Evolutionary conservation across 2,888 invertebrate genomes (phyloP).

Genomic region (Aphodius granarius): DNA sequence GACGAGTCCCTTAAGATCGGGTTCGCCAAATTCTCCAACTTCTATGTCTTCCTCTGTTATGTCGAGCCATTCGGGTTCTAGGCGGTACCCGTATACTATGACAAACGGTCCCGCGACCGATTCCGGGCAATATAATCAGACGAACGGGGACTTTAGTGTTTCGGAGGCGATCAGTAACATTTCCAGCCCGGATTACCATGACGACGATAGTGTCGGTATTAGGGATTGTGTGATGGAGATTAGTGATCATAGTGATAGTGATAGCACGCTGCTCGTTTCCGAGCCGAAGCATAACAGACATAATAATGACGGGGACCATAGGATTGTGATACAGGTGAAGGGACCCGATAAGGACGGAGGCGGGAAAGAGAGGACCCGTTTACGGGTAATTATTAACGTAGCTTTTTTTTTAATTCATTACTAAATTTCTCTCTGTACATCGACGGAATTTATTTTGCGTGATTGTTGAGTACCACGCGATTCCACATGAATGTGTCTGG

Average conservation of each 20-base stretch:
- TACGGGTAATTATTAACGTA: slow-evolving; percentile 19
- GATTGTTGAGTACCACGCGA: too few species aligned
- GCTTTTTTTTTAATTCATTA: neutral
- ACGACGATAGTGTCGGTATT: slow-evolving; percentile 81
- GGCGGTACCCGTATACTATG: slow-evolving; percentile 58
- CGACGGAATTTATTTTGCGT: neutral
- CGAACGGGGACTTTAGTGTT: slow-evolving; percentile 74
- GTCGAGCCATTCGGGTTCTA: slow-evolving; percentile 75
- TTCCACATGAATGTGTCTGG: too few species aligned
- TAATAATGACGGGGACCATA: slow-evolving; percentile 67
- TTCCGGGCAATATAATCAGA: slow-evolving; percentile 34
- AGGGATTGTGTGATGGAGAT: slow-evolving; percentile 84
- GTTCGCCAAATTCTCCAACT: slow-evolving; percentile 77
- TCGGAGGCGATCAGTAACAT: slow-evolving; percentile 88
- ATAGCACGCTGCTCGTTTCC: slow-evolving; percentile 84
- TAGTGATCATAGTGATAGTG: slow-evolving; percentile 87
- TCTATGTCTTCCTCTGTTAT: slow-evolving; percentile 86
- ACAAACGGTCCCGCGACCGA: slow-evolving; percentile 49
- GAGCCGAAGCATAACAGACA: slow-evolving; percentile 65
- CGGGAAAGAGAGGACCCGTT: slow-evolving; percentile 48
- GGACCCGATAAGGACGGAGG: slow-evolving; percentile 57
- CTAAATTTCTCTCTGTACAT: neutral
- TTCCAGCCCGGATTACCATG: slow-evolving; percentile 87
- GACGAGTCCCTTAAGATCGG: slow-evolving; percentile 68
- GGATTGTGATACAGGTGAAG: slow-evolving; percentile 83